These are phyloP conservation scores for Mallotus villosus DNA, from an alignment of 2,797 vertebrate genomes.

Conservation along the genomic window DNA sequence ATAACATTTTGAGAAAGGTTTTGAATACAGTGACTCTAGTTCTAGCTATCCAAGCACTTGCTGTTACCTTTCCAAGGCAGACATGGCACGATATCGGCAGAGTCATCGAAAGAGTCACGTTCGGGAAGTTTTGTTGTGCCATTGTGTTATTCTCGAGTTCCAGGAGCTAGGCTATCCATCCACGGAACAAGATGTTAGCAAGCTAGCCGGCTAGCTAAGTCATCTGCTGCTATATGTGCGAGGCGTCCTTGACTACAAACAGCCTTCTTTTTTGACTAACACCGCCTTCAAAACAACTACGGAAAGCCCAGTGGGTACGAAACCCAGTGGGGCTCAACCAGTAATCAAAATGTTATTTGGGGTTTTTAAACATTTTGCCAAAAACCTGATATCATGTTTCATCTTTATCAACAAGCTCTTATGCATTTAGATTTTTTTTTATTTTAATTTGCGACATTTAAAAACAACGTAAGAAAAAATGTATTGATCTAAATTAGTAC, in stretches of 20 bases:
- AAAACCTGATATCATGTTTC: too few species aligned
- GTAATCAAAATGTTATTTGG: too few species aligned
- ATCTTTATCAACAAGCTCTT: too few species aligned
- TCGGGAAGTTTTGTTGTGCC: conserved; percentile 85
- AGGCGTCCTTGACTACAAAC: conserved; percentile 1
- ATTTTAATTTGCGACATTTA: background rate
- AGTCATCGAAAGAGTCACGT: conserved; percentile 88
- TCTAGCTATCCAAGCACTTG: background rate
- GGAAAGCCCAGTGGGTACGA: conserved; percentile 34
- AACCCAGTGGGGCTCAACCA: background rate
- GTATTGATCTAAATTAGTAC: background rate
- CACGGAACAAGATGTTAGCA: too few species aligned
- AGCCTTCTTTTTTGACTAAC: background rate
- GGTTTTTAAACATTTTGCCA: too few species aligned
- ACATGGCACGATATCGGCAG: conserved; percentile 97
- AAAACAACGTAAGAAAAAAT: background rate
- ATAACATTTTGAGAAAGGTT: too few species aligned
- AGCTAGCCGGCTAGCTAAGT: too few species aligned
- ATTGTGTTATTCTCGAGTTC: conserved; percentile 64
- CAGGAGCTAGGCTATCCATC: too few species aligned
- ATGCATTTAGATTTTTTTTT: too few species aligned
- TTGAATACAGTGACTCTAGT: background rate
- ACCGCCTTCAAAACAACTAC: conserved; percentile 36
- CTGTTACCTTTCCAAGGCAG: conserved; percentile 94
- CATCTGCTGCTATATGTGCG: too few species aligned